Evolutionary conservation across 1,140 invertebrate genomes (phyloP), one percentile per base, ranked within the genome.

Genomic region (Steinernema feltiae): DNA sequence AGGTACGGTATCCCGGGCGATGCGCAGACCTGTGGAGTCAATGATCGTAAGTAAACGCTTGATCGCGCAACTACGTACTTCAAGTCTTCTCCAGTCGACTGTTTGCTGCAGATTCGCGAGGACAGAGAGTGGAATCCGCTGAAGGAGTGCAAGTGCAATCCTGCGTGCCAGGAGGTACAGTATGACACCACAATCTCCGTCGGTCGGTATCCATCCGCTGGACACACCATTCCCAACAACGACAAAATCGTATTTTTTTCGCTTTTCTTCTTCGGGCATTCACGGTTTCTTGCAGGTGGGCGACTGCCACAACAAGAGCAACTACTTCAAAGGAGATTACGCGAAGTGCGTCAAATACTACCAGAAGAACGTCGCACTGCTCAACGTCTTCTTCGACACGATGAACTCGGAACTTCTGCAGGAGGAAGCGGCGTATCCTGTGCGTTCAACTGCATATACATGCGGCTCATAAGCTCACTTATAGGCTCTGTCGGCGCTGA

Each of bases 321-420:
- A 63, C 53, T 12, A 63, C 24, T 27, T 63, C 53, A 63, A 63
- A 63, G 12, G 24, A 63, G 53, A 12, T 27, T 15, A 3, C 15
- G 24, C 12, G 7, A 63, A 63, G 24, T 63, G 53, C 24, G 7
- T 17, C 24, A 63, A 63, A 63, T 63, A 63, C 24, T 27, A 63
- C 53, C 24, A 63, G 3, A 27, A 63, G 53, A 63, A 63, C 53
- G 12, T 63, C 53, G 53, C 53, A 15, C 53, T 63, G 7, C 53
- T 63, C 15, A 63, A 63, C 53, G 53, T 63, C 53, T 63, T 63
- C 53, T 63, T 63, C 53, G 53, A 63, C 53, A 63, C 53, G 3
- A 7, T 63, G 7, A 63, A 63, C 24, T 63, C 53, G 12, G 53
- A 63, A 63, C 53, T 63, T 3, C 53, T 63, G 7, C 12, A 63